phyloP scores from a whole-genome alignment of 2,113 vertebrate species.

The Macaca fascicularis region T2T-MFA8v1.1 NC_088375.1:114121501-114122000 shows the following conservation, averaged over 20 bases:
- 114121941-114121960: no score
- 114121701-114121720: not conserved
- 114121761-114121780: not conserved
- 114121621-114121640: not conserved
- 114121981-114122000: no score
- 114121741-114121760: not conserved
- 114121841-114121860: no score
- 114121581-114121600: not conserved
- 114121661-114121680: not conserved
- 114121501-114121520: not conserved
- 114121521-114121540: not conserved
- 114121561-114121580: not conserved
- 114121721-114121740: not conserved
- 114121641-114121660: not conserved
- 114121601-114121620: not conserved
- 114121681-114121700: not conserved
- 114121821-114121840: no score
- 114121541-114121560: not conserved
- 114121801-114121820: not conserved
- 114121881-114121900: no score
- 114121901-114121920: no score
- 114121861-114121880: no score
- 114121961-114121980: no score
- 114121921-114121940: no score
- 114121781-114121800: not conserved